Evolutionary conservation across 2,888 invertebrate genomes (phyloP).

Genomic region (Orchestes rusci): DNA sequence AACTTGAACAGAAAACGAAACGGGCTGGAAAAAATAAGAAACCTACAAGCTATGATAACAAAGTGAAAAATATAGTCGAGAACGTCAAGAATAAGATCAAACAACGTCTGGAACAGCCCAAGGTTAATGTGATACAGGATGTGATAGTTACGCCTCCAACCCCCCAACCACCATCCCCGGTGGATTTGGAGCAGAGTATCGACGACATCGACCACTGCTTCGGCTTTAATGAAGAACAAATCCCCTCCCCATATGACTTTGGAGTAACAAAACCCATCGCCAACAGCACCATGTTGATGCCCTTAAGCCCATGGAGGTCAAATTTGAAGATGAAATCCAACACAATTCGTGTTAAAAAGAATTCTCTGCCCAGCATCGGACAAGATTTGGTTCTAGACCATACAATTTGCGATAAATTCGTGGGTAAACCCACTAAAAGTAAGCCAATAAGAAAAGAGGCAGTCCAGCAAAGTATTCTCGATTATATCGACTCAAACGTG

Average conservation of each 20-base stretch:
- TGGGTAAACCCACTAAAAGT: slow-evolving; percentile 1
- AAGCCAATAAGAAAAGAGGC: slow-evolving; percentile 1
- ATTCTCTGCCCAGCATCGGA: slow-evolving; percentile 18
- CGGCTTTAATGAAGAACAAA: slow-evolving; percentile 12
- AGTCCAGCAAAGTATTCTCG: slow-evolving; percentile 18
- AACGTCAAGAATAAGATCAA: slow-evolving; percentile 8
- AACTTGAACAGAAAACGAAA: slow-evolving; percentile 16
- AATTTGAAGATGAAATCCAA: slow-evolving; percentile 9
- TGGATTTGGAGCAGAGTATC: no score
- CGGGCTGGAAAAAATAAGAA: slow-evolving; percentile 2
- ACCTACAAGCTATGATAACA: slow-evolving; percentile 13
- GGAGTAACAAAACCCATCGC: slow-evolving; percentile 11
- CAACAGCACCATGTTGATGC: slow-evolving; percentile 19
- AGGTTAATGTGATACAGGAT: no score
- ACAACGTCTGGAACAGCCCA: no score
- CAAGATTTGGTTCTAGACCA: slow-evolving; percentile 18
- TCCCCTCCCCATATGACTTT: slow-evolving; percentile 7
- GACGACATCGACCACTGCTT: slow-evolving; percentile 13
- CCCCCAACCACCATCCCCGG: no score
- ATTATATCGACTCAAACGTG: slow-evolving; percentile 12
- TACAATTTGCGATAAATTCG: slow-evolving; percentile 15
- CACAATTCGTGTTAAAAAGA: slow-evolving; percentile 16
- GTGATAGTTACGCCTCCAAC: no score
- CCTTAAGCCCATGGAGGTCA: slow-evolving; percentile 18
- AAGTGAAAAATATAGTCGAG: slow-evolving; percentile 8